phyloP scores from a whole-genome alignment of 1,140 invertebrate genomes.

The Drosophila subobscura region DNA sequence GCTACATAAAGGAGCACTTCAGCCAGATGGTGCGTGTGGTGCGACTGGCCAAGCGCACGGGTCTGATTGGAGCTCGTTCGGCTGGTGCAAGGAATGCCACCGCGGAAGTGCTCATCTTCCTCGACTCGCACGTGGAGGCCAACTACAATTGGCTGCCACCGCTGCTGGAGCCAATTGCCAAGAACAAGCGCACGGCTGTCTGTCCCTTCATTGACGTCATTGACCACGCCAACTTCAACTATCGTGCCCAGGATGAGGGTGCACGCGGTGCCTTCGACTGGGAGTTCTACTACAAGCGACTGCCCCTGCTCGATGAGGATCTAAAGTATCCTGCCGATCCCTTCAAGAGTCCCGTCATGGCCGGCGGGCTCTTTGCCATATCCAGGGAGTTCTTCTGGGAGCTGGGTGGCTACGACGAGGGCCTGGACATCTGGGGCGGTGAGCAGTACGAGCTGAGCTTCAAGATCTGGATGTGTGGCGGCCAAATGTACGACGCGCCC shows the following conservation, averaged over 20 bases:
- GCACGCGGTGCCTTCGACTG: conserved; percentile 98
- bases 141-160: conserved; percentile 98
- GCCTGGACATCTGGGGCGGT: conserved; percentile 97
- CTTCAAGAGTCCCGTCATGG: conserved; percentile 96
- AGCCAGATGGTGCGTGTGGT: conserved; percentile 88
- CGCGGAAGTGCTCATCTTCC: conserved; percentile 94
- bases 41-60: conserved; percentile 89
- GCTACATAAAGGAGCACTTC: conserved; percentile 89
- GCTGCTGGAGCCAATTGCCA: conserved; percentile 94
- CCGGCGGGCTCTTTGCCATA: conserved; percentile 96
- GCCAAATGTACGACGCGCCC: conserved; percentile 95
- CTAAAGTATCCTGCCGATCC: conserved; percentile 93
- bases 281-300: conserved; percentile 97
- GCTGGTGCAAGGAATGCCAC: conserved; percentile 93
- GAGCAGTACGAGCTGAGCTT: conserved; percentile 99
- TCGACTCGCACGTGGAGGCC: conserved; percentile 97
- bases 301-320: conserved; percentile 94
- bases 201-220: conserved; percentile 99
- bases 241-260: conserved; percentile 96
- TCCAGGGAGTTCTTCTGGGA: conserved; percentile 97
- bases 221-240: conserved; percentile 96
- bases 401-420: conserved; percentile 96
- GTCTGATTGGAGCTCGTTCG: conserved; percentile 94
- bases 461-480: conserved; percentile 96
- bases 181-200: conserved; percentile 93